Percentiles rank a stretch among this genome's conserved stretches.
Conservation (phyloP, 2,888 invertebrate genomes). For the Scotopteryx bipunctaria region DNA sequence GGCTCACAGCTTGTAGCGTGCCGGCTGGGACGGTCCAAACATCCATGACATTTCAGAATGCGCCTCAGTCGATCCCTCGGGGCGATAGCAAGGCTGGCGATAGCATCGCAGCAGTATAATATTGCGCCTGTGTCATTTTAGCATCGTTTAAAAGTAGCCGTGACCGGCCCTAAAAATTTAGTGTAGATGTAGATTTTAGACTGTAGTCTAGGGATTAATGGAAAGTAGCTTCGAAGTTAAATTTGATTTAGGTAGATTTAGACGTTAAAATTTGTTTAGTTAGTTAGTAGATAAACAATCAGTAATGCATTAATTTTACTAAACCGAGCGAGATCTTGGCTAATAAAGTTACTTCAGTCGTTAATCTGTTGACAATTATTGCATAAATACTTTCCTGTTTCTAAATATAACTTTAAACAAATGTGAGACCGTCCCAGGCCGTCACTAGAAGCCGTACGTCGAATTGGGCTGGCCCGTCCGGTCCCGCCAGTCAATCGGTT, state of each 20-base stretch:
- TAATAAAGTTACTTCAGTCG: not conserved
- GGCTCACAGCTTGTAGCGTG: slow-evolving; percentile 51
- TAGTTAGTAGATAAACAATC: not conserved
- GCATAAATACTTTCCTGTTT: not conserved
- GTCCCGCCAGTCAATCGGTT: slow-evolving; percentile 42
- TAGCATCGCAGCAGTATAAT: no score
- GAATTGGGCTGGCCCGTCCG: slow-evolving; percentile 38
- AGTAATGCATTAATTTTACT: not conserved
- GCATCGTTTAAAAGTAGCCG: not conserved
- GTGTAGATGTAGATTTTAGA: not conserved
- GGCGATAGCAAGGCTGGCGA: no score
- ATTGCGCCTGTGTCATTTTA: not conserved
- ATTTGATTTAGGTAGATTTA: not conserved
- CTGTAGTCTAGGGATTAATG: not conserved
- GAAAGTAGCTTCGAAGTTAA: not conserved
- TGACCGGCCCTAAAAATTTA: no score
- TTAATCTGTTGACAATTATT: not conserved
- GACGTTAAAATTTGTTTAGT: not conserved
- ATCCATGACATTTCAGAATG: not conserved
- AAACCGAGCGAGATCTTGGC: not conserved
- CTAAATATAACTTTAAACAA: not conserved
- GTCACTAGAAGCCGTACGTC: slow-evolving; percentile 37
- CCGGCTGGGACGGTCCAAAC: slow-evolving; percentile 14
- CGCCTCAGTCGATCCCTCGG: not conserved
- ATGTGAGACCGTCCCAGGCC: slow-evolving; percentile 38